Evolutionary conservation across 2,888 invertebrate genomes (phyloP), one percentile per base, ranked within the genome.

Genomic region (Campaea margaritaria): DNA sequence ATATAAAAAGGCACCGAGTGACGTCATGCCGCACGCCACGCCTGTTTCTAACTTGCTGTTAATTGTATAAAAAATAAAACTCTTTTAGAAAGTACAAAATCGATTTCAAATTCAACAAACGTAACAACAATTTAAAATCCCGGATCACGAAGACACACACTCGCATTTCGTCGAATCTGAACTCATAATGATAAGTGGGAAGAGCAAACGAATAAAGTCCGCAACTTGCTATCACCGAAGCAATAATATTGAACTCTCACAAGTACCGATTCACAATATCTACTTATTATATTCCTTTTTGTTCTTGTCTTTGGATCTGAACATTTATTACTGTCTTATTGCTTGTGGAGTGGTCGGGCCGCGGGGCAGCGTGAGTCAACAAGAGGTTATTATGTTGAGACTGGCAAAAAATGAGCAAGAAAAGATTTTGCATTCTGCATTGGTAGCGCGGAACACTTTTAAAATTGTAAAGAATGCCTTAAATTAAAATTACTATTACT

Each of bases 261-360:
- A 81, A 86, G 85, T 72, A 84, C 78, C 81, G 79, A 83, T 86
- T 81, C 85, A 87, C 87, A 86, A 87, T 88, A 89, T 89, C 89
- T 81, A 87, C 87, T 89, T 88, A 87, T 86, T 84, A 87, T 87
- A 84, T 84, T 81, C 79, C 72, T 85, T 89, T 89, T 89, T 85
- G 82, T 85, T 86, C 83, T 81, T 85, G 79, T 84, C 86, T 89
- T 86, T 82, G 78, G 84, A 84, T 82, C 86, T 78, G 87, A 91
- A 87, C 91, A 90, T 91, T 91, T 91, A 91, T 91, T 91, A 91
- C 91, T 86, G 83, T 87, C 89, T 91, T 91, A 91, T 91, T 91
- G 90, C 87, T 87, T 82, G 89, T 84, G 83, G 81, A 89, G 86
- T 84, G 88, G 85, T 86, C 78, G 78, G 83, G 86, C 84, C 81